These are phyloP conservation scores for Enhydra lutris DNA, from an alignment of 2,113 vertebrate genomes.

Conservation along the genomic window DNA sequence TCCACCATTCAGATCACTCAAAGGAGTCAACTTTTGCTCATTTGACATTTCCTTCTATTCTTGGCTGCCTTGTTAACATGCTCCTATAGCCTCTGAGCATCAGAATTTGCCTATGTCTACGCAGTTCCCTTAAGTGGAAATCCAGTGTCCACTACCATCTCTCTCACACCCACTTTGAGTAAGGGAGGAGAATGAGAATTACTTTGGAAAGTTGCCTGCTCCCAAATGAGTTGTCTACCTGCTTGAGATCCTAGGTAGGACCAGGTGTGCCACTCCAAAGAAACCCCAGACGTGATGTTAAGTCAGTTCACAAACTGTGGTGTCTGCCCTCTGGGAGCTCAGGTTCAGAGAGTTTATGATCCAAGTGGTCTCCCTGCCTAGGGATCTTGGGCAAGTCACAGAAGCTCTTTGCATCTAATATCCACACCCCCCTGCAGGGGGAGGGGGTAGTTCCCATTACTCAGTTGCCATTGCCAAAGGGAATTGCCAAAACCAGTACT, in stretches of 20 bases:
- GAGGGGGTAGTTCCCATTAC: not conserved
- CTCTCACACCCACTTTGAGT: not conserved
- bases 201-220: not conserved
- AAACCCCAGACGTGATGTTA: not conserved
- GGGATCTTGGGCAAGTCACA: not conserved
- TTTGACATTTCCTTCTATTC: not conserved
- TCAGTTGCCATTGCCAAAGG: conserved; percentile 17
- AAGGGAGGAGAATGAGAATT: not conserved
- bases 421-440: not conserved
- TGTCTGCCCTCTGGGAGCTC: not conserved
- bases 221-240: not conserved
- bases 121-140: not conserved
- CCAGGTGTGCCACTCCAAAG: not conserved
- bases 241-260: not conserved
- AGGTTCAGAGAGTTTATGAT: not conserved
- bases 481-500: conserved; percentile 30
- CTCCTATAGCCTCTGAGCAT: not conserved
- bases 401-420: conserved; percentile 3
- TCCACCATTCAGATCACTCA: not conserved
- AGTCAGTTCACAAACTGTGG: not conserved
- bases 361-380: not conserved
- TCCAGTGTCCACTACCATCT: not conserved
- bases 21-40: not conserved
- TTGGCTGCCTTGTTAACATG: not conserved
- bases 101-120: not conserved